Percentiles rank a stretch among this genome's conserved stretches.
These are phyloP conservation scores for Tangara arthus DNA, from an alignment of 2,797 vertebrate species.

Conservation along the genomic window DNA sequence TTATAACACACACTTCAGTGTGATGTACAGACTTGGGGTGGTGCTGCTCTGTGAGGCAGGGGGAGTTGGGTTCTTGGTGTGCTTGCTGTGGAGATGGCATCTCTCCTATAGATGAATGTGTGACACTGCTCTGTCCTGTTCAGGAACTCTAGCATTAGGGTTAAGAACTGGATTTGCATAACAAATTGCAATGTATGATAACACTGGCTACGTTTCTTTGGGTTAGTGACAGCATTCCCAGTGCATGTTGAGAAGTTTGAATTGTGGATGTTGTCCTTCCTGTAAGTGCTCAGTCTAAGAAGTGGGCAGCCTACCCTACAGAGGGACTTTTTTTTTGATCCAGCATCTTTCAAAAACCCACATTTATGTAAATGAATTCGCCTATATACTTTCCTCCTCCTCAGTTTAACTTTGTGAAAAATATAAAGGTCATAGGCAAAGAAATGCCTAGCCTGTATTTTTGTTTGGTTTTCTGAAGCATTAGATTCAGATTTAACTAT, in stretches of 20 bases:
- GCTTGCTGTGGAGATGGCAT: neutral
- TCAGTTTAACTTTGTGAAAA: slow-evolving; percentile 15
- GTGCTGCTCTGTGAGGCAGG: neutral
- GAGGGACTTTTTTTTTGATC: neutral
- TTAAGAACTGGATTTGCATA: neutral
- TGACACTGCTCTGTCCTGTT: neutral
- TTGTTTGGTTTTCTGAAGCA: slow-evolving; percentile 6
- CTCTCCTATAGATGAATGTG: neutral
- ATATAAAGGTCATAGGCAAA: slow-evolving; percentile 15
- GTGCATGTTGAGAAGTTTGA: neutral
- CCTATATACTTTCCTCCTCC: neutral
- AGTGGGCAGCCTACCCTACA: neutral
- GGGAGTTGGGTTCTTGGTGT: accelerated
- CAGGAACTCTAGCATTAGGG: neutral
- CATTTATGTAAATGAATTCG: neutral
- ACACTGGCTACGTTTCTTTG: neutral
- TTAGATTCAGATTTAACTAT: slow-evolving; percentile 40
- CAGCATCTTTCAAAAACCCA: slow-evolving; percentile 3
- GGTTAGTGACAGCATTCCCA: neutral
- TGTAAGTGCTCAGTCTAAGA: neutral
- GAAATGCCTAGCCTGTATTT: slow-evolving; percentile 25
- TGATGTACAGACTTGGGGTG: neutral
- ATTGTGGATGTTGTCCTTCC: neutral
- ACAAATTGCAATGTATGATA: neutral
- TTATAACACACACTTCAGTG: neutral